Evolutionary conservation across 1,140 invertebrate genomes (phyloP).

Genomic region (Pseudomyrmex dendroicus): DNA sequence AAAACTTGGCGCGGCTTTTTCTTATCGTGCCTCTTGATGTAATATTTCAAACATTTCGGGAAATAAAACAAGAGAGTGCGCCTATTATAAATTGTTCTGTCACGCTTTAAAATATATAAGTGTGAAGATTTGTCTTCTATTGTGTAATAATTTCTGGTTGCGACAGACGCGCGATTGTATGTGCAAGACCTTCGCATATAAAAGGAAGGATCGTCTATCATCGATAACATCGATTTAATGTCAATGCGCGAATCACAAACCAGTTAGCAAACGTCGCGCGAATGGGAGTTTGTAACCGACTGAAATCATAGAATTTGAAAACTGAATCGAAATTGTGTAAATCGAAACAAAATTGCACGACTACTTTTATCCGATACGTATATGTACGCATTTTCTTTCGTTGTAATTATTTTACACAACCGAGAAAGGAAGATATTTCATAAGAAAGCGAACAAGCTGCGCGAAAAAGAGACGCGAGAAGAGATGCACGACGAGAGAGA

Average conservation of each 20-base stretch:
- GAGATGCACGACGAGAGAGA: neutral
- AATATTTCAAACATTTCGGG: neutral
- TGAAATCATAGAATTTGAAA: neutral
- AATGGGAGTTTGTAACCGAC: neutral
- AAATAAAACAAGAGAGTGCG: neutral
- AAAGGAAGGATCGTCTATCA: conserved; percentile 14
- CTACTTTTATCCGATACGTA: neutral
- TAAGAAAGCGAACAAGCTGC: neutral
- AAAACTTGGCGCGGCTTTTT: too few relatives aligned
- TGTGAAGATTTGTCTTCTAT: conserved; percentile 3
- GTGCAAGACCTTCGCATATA: neutral
- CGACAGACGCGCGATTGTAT: neutral
- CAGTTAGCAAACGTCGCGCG: neutral
- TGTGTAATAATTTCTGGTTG: conserved; percentile 23
- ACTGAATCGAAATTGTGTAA: neutral
- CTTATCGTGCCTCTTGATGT: too few relatives aligned
- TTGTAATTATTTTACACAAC: neutral
- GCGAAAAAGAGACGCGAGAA: neutral
- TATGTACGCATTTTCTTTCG: too few relatives aligned
- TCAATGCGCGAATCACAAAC: conserved; percentile 12
- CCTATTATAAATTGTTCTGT: neutral
- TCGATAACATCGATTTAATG: conserved; percentile 40
- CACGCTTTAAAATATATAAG: neutral
- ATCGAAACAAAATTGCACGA: neutral
- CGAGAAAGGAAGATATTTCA: neutral